These are phyloP conservation scores for Myotis daubentonii DNA, from an alignment of 2,797 vertebrate genomes.

Conservation along the genomic window DNA sequence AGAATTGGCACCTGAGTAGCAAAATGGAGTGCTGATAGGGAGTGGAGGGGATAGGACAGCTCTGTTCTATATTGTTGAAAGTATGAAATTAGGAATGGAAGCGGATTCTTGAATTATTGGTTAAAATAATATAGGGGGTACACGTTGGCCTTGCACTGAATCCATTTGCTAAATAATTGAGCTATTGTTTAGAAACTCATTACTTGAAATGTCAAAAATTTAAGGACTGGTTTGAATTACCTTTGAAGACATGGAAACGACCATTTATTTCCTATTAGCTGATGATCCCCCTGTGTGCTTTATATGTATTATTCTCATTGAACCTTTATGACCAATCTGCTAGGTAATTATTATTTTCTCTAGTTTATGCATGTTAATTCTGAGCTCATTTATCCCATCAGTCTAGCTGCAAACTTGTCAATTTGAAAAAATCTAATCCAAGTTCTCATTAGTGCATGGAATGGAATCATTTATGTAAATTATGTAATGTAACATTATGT, in stretches of 20 bases:
- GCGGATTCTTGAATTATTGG: neutral
- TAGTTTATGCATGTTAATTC: neutral
- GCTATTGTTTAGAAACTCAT: constrained; percentile 22
- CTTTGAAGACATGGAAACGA: neutral
- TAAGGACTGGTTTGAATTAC: constrained; percentile 8
- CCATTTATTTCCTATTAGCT: constrained; percentile 22
- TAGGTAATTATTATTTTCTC: constrained; percentile 28
- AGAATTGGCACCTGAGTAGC: neutral
- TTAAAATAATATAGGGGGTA: neutral
- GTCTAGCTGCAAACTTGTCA: constrained; percentile 28
- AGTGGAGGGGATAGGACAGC: neutral
- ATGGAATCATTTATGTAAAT: constrained; percentile 54
- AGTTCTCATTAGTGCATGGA: constrained; percentile 7
- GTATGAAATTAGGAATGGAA: neutral
- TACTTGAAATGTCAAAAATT: neutral
- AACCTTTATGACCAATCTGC: neutral
- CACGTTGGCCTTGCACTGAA: neutral
- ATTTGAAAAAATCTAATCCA: constrained; percentile 25
- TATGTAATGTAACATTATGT: neutral
- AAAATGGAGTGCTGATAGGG: neutral
- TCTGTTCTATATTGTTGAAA: constrained; percentile 32
- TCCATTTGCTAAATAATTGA: constrained; percentile 7
- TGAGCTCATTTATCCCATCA: constrained; percentile 8
- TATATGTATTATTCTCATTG: constrained; percentile 26
- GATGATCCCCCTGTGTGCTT: neutral